phyloP scores from a whole-genome alignment of 2,797 vertebrate species.

The Euthynnus affinis region DNA sequence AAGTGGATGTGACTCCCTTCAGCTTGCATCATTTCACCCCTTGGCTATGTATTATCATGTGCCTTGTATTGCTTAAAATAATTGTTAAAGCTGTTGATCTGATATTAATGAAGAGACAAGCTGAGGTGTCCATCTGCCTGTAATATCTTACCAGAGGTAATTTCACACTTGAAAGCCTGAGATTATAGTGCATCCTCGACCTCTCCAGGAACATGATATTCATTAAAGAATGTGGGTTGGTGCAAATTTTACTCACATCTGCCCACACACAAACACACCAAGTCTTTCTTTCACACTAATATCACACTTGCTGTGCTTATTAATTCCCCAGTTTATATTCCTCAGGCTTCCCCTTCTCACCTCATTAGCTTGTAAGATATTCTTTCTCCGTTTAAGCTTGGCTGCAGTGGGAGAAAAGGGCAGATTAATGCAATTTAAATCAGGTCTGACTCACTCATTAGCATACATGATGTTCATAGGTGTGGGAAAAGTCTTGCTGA shows the following conservation, averaged over 20 bases:
- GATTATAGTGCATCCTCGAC: slow-evolving; percentile 45
- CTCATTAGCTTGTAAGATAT: slow-evolving; percentile 46
- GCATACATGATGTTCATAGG: slow-evolving; percentile 1
- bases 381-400: slow-evolving; percentile 26
- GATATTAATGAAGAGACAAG: slow-evolving; percentile 33
- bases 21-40: slow-evolving; percentile 6
- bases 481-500: background rate
- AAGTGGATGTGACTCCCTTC: background rate
- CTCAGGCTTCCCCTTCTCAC: slow-evolving; percentile 36
- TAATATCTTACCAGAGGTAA: slow-evolving; percentile 45
- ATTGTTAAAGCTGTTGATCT: slow-evolving; percentile 38
- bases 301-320: slow-evolving; percentile 46
- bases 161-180: slow-evolving; percentile 68
- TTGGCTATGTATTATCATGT: background rate
- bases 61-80: background rate
- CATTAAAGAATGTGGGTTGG: slow-evolving; percentile 53
- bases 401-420: slow-evolving; percentile 20
- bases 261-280: slow-evolving; percentile 33
- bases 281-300: slow-evolving; percentile 48
- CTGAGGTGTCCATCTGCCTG: slow-evolving; percentile 26
- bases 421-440: slow-evolving; percentile 19
- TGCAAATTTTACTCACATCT: slow-evolving; percentile 46
- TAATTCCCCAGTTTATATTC: slow-evolving; percentile 53
- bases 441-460: slow-evolving; percentile 13
- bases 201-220: slow-evolving; percentile 58